A percentile compares a stretch with the other conserved stretches of the same genome.
Evolutionary conservation across 2,113 vertebrate species (phyloP).

Genomic region (human (Homo sapiens)): DNA sequence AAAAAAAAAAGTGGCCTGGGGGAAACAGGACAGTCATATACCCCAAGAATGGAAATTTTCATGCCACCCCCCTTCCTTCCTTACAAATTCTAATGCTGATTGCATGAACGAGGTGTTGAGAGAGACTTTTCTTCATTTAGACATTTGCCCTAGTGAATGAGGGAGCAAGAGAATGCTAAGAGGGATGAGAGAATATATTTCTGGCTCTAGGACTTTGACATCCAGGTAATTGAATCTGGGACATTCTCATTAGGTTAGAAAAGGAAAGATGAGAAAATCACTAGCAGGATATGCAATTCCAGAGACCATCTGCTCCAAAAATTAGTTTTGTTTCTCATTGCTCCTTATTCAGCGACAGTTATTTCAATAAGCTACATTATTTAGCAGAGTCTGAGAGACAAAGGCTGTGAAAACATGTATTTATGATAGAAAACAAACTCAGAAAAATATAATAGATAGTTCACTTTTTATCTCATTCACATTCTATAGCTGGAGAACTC

Average conservation of each 20-base stretch:
- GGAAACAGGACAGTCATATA: background rate
- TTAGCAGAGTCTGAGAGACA: slow-evolving; percentile 38
- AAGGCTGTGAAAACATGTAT: slow-evolving; percentile 40
- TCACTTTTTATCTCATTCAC: slow-evolving; percentile 50
- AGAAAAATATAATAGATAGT: slow-evolving; percentile 37
- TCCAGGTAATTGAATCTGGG: background rate
- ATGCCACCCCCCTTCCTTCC: background rate
- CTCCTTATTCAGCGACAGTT: slow-evolving; percentile 19
- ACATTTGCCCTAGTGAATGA: slow-evolving; percentile 17
- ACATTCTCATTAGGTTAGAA: slow-evolving; percentile 54
- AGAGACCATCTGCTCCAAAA: slow-evolving; percentile 43
- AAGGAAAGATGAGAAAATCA: slow-evolving; percentile 41
- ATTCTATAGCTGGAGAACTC: slow-evolving; percentile 17
- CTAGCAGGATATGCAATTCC: background rate
- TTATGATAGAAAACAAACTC: slow-evolving; percentile 50
- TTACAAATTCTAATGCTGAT: slow-evolving; percentile 11
- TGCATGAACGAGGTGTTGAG: background rate
- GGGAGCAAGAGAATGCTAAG: background rate
- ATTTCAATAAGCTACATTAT: slow-evolving; percentile 28
- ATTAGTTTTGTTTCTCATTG: background rate
- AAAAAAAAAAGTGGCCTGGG: background rate
- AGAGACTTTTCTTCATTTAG: background rate
- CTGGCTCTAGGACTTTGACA: slow-evolving; percentile 1
- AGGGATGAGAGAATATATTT: background rate
- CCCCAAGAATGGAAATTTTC: background rate